phyloP scores from a whole-genome alignment of 2,113 vertebrate species.

The Paratilapia polleni region DNA sequence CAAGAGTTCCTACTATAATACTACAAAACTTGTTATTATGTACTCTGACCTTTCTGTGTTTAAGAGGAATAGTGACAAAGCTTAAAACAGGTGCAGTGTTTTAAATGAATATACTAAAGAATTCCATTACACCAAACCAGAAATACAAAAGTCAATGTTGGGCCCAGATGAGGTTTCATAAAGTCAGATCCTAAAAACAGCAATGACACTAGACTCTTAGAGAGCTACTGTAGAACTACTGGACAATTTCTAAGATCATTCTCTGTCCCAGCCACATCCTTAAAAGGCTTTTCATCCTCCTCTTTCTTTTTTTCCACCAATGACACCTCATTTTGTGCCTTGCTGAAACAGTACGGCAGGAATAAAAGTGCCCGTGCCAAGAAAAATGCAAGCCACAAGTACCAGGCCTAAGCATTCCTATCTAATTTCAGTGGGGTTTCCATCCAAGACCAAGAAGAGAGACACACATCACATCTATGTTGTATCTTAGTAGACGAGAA shows the following conservation, averaged over 20 bases:
- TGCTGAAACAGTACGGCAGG: slow-evolving; percentile 34
- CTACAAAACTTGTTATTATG: background rate
- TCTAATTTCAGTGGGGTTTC: slow-evolving; percentile 36
- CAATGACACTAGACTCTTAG: slow-evolving; percentile 10
- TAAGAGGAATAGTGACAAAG: background rate
- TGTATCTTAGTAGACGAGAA: slow-evolving; percentile 14
- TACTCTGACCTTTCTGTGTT: background rate
- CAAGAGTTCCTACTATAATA: background rate
- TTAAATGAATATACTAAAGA: background rate
- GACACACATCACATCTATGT: slow-evolving; percentile 10
- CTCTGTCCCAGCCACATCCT: slow-evolving; percentile 51
- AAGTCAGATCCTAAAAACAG: slow-evolving; percentile 42
- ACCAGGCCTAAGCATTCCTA: slow-evolving; percentile 23
- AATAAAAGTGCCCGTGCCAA: slow-evolving; percentile 52
- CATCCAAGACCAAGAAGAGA: slow-evolving; percentile 27
- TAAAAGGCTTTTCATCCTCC: slow-evolving; percentile 69
- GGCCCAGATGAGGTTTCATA: slow-evolving; percentile 14
- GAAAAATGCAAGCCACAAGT: slow-evolving; percentile 47
- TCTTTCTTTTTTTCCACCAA: slow-evolving; percentile 24
- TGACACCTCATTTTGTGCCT: slow-evolving; percentile 51
- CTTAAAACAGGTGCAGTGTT: background rate
- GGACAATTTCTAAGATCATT: slow-evolving; percentile 49
- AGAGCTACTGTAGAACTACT: slow-evolving; percentile 31
- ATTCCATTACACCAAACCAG: background rate
- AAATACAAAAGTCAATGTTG: slow-evolving; percentile 14